Base-by-base conservation (phyloP, 2,888 invertebrate species). In the Pheosia tremula region DNA sequence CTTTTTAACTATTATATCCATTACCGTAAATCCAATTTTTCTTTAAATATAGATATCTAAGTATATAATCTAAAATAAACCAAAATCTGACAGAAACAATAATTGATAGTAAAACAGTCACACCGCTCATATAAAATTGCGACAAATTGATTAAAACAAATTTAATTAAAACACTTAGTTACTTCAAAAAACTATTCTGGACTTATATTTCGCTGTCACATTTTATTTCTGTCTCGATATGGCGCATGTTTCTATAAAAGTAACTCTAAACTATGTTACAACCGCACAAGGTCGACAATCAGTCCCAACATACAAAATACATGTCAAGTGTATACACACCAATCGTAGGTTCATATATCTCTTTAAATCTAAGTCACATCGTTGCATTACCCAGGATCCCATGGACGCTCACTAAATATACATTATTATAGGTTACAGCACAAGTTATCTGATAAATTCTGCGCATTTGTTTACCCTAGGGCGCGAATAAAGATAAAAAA, bases 381-480 rank as follows among this genome's bases (percentile, higher is more conserved):
- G 77, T 85, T 85, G 73, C 78, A 75, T 79, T 72, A 78, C 77
- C 78, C 60, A 80, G 82, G 85, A 84, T 81, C 80, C 85, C 87
- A 83, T 71, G 70, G 64, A 71, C 52, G 50, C 56, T 36, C 41
- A 69, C 59, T 60, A 57, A 75, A 56, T 24, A 64, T 56, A 60
- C 50, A 66, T 56, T 59, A 45, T 58, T 57, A 59, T 54, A 65
- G 67, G 45, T 58, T 57, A 59, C 55, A 65, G 67, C 61, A 67
- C 24, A 24, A 41, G 13, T 13, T 9, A n/a, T 56, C 13, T 56
- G 13, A 24, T 47, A n/a, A 45, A 55, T 38, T 65, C 55, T 59
- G 50, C 41, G 63, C 50, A 62, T 54, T 41, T 56, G 55, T 56
- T 41, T 56, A 62, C 50, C 60, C 6, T 61, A 59, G 45, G 10